These are phyloP conservation scores for Nibea albiflora DNA, from an alignment of 2,113 vertebrate species.

Conservation along the genomic window DNA sequence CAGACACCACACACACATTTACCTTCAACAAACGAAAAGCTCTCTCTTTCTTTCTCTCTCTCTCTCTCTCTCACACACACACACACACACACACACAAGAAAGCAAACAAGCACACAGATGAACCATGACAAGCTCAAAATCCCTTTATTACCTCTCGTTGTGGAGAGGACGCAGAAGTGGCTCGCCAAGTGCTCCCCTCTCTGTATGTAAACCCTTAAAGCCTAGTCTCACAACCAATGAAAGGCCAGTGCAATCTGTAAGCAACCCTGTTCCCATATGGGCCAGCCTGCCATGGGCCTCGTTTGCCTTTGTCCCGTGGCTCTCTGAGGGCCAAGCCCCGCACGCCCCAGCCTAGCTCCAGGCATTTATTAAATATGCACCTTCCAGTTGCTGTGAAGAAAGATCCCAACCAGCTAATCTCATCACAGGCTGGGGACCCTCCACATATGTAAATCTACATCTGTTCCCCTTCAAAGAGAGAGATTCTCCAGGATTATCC, in stretches of 20 bases:
- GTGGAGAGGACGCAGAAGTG: conserved; percentile 75
- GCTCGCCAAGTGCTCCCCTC: conserved; percentile 73
- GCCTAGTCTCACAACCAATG: conserved; percentile 81
- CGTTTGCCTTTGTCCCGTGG: conserved; percentile 87
- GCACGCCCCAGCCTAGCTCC: conserved; percentile 88
- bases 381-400: conserved; percentile 92
- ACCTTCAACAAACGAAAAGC: conserved; percentile 37
- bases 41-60: conserved; percentile 12
- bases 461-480: conserved; percentile 97
- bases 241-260: conserved; percentile 86
- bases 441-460: conserved; percentile 99
- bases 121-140: conserved; percentile 77
- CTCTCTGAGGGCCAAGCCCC: conserved; percentile 88
- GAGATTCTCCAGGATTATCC: conserved; percentile 95
- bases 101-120: conserved; percentile 77
- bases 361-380: conserved; percentile 99
- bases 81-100: conserved; percentile 34
- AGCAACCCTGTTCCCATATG: conserved; percentile 89
- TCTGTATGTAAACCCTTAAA: conserved; percentile 84
- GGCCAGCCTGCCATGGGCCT: conserved; percentile 87
- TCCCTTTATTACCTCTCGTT: conserved; percentile 82
- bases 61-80: conserved; percentile 11
- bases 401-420: conserved; percentile 92
- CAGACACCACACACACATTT: conserved; percentile 33
- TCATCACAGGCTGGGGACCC: conserved; percentile 97